Evolutionary conservation across 2,797 vertebrate genomes (phyloP).

Genomic region (Acrocephalus scirpaceus): DNA sequence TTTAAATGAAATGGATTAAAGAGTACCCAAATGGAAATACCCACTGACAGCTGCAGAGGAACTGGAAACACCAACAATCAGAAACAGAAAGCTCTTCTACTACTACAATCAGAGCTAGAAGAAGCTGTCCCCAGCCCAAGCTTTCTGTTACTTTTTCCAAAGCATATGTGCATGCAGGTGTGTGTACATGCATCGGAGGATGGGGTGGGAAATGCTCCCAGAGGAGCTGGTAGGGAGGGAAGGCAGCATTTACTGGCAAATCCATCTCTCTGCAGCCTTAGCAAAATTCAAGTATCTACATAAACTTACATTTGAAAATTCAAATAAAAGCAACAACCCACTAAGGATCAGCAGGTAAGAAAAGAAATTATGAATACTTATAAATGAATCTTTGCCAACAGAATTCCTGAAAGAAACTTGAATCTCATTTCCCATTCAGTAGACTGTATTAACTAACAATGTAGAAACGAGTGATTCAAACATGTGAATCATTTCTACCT

Average conservation of each 20-base stretch:
- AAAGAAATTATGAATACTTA: not conserved
- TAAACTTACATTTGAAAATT: not conserved
- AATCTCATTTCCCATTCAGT: not conserved
- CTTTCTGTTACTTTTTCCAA: not conserved
- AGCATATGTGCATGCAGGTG: not conserved
- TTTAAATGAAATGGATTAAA: not conserved
- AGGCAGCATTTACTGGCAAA: not conserved
- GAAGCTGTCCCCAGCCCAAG: not conserved
- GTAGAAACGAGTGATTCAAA: conserved; percentile 38
- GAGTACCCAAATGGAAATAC: not conserved
- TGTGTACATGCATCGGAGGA: not conserved
- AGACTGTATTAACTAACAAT: not conserved
- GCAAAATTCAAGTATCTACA: not conserved
- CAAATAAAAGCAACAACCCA: not conserved
- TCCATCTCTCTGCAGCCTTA: not conserved
- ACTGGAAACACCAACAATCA: not conserved
- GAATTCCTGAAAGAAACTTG: not conserved
- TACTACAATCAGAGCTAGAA: not conserved
- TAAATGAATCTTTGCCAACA: not conserved
- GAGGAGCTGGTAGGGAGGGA: not conserved
- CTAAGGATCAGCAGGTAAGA: not conserved
- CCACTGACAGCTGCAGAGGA: not conserved
- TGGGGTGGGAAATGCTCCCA: not conserved
- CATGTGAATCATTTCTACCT: conserved; percentile 45
- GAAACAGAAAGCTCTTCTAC: not conserved